Percentiles rank a stretch among this genome's conserved stretches.
Conservation (phyloP, 2,113 vertebrate species). For the Aptenodytes forsteri region DNA sequence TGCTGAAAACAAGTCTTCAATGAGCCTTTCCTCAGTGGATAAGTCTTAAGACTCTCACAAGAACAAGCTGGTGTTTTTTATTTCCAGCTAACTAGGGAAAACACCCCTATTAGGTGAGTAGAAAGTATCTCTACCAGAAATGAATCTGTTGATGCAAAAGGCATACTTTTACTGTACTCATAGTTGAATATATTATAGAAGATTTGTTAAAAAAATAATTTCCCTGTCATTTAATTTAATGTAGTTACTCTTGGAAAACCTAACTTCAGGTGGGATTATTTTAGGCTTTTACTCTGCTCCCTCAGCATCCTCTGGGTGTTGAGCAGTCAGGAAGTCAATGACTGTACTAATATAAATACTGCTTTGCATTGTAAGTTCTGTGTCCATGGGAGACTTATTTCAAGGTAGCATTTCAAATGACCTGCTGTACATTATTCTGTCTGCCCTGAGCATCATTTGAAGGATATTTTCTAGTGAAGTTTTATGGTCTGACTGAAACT, state of each 20-base stretch:
- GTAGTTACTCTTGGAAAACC: background rate
- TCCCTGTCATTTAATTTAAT: background rate
- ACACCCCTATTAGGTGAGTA: fast-evolving
- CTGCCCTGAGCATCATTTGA: background rate
- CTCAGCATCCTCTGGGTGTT: background rate
- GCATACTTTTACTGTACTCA: background rate
- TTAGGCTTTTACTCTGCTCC: background rate
- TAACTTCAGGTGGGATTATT: background rate
- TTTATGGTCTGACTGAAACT: background rate
- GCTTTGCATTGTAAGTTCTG: background rate
- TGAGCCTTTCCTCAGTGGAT: background rate
- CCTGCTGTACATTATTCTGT: background rate
- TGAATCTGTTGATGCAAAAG: background rate
- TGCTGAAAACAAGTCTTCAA: background rate
- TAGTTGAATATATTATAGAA: background rate
- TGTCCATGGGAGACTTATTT: background rate
- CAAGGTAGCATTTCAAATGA: background rate
- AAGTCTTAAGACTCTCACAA: background rate
- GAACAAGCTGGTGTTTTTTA: background rate
- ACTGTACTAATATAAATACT: background rate
- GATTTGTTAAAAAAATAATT: background rate
- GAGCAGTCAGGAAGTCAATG: background rate
- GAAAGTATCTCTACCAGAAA: background rate
- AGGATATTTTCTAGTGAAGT: background rate
- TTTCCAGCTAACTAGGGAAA: background rate